Conservation (phyloP, 2,888 invertebrate species). For the Sinopyrophorus schimmeli region DNA sequence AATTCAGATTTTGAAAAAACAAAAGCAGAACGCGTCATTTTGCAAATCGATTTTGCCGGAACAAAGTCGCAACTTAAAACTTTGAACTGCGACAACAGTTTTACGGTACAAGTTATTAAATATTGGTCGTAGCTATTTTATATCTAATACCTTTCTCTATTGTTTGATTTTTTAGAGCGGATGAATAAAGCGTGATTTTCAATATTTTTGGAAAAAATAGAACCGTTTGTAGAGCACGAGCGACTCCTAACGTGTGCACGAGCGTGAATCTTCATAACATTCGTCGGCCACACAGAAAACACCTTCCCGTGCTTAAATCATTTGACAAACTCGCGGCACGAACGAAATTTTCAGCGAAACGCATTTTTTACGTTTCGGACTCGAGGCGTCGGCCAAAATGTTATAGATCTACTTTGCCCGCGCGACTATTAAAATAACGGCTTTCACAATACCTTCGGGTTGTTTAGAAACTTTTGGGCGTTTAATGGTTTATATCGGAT, state of each 20-base stretch:
- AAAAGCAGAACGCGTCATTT: too few species aligned
- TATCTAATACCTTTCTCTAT: conserved; percentile 9
- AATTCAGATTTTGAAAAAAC: too few species aligned
- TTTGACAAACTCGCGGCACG: conserved; percentile 35
- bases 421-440: too few species aligned
- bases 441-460: conserved; percentile 4
- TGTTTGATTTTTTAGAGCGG: conserved; percentile 11
- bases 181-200: conserved; percentile 31
- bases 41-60: too few species aligned
- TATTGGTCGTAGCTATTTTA: too few species aligned
- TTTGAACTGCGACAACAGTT: too few species aligned
- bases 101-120: too few species aligned
- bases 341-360: conserved; percentile 24
- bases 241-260: conserved; percentile 37
- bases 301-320: conserved; percentile 32
- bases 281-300: conserved; percentile 36
- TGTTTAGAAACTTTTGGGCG: conserved; percentile 6
- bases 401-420: too few species aligned
- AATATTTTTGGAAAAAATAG: conserved; percentile 19
- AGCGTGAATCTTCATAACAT: conserved; percentile 37
- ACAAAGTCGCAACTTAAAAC: too few species aligned
- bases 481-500: neutral
- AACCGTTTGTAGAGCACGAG: conserved; percentile 34
- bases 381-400: too few species aligned
- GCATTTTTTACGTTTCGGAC: too few species aligned